Percentiles rank a stretch among this genome's conserved stretches.
These are phyloP conservation scores for Cichlasoma orientale DNA, from an alignment of 2,797 vertebrate species.

Conservation along the genomic window DNA sequence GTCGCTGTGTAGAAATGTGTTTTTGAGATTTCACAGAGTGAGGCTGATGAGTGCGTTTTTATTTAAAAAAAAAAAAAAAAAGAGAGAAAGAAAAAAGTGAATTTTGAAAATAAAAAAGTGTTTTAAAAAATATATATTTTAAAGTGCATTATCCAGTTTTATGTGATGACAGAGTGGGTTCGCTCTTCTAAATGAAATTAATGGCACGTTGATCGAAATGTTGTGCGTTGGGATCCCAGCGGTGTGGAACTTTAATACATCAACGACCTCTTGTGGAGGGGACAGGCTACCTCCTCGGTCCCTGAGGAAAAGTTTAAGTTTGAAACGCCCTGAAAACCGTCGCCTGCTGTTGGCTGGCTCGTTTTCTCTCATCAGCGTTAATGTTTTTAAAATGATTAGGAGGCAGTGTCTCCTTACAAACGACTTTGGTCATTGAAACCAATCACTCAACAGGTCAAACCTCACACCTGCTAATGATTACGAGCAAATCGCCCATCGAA, in stretches of 20 bases:
- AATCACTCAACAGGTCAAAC: conserved; percentile 13
- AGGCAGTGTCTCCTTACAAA: conserved; percentile 57
- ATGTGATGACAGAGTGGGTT: not conserved
- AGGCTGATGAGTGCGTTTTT: fast-evolving
- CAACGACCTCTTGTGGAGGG: conserved; percentile 83
- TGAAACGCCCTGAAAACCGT: not conserved
- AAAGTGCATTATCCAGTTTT: not conserved
- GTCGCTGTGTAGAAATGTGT: not conserved
- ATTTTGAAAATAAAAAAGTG: not conserved
- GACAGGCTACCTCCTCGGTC: conserved; percentile 32
- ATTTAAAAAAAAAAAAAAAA: not conserved
- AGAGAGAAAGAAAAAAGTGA: not conserved
- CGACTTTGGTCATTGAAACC: conserved; percentile 38
- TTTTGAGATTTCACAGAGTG: not conserved
- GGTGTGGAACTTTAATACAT: conserved; percentile 70
- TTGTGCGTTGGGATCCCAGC: conserved; percentile 1
- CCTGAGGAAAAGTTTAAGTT: conserved; percentile 18
- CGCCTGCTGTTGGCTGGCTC: conserved; percentile 22
- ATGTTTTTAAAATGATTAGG: conserved; percentile 50
- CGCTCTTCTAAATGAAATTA: not conserved
- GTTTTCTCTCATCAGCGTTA: conserved; percentile 33
- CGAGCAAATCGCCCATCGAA: conserved; percentile 64
- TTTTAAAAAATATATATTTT: not conserved
- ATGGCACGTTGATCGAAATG: not conserved
- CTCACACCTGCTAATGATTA: conserved; percentile 78